Base-by-base conservation (phyloP, 2,888 invertebrate species). In the Atethmia centrago region DNA sequence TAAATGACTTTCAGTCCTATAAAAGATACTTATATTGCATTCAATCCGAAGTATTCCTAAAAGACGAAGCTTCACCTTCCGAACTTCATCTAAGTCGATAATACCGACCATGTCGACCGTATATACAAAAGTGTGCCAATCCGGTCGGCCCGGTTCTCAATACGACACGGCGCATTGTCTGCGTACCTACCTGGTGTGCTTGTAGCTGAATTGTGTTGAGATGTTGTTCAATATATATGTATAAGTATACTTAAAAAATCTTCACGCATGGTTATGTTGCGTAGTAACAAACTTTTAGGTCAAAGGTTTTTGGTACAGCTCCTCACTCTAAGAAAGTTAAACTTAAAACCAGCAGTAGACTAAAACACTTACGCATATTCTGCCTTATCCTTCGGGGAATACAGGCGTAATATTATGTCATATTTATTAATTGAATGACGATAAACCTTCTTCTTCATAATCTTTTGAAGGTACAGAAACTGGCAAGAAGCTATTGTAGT, bases 131-230 rank as follows among this genome's bases (percentile, higher is more conserved):
- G 79, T 82, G 84, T 79, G 82, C 75, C 73, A 56, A 85, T 84
- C 90, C 88, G 83, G 89, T 89, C 82, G 1, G 73, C 66, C 90
- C 88, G 89, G 89, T 89, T 79, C 51, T 79, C 77, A 79, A 85
- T 79, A 74, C 74, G 78, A 71, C 76, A 74, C 85, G 55, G 76
- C 72, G 73, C 79, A 89, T 89, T 89, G 90, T 89, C 83, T 83
- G 67, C 45, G 40, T 55, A 65, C 49, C 19, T 28, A 42, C 49
- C 36, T 49, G 7, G n/a, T 53, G 49, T 49, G n/a, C 14, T 14
- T 77, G n/a, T 40, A 62, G 53, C 25, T 72, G 10, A 42, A 55
- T 19, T 45, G 45, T 61, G 14, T 16, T 49, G 16, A 55, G 61
- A 72, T 55, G 9, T 56, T 56, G 21, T 21, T 63, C 28, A 63